phyloP scores from a whole-genome alignment of 1,140 invertebrate genomes.

The Octopus sinensis region DNA sequence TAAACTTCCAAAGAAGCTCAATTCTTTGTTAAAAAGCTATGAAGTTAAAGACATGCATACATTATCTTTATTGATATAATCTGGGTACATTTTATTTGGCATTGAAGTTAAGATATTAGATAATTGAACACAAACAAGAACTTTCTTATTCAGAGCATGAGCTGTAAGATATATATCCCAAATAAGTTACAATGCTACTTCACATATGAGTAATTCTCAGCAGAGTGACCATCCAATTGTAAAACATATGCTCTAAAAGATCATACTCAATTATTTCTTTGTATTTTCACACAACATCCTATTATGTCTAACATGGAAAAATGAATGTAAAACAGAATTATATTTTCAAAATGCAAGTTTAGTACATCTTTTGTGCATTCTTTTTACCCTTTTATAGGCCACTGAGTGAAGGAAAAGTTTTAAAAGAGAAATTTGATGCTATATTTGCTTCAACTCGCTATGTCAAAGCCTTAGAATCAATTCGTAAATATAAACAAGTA shows the following conservation, averaged over 20 bases:
- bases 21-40: no score
- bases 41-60: no score
- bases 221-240: neutral
- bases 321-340: neutral
- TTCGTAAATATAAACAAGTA: slow-evolving; percentile 72
- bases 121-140: no score
- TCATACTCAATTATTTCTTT: neutral
- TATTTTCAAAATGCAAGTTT: neutral
- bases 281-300: neutral
- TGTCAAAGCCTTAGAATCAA: slow-evolving; percentile 83
- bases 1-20: no score
- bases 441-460: slow-evolving; percentile 93
- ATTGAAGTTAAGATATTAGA: no score
- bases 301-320: neutral
- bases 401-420: slow-evolving; percentile 84
- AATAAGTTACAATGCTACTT: no score
- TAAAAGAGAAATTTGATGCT: slow-evolving; percentile 96
- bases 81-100: no score
- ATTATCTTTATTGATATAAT: no score
- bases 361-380: neutral
- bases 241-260: neutral
- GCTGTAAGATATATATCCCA: no score
- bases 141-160: no score
- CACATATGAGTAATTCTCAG: no score
- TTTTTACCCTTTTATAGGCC: slow-evolving; percentile 66